Evolutionary conservation across 2,113 vertebrate genomes (phyloP), one percentile per base, ranked within the genome.

Genomic region (Ictidomys tridecemlineatus): DNA sequence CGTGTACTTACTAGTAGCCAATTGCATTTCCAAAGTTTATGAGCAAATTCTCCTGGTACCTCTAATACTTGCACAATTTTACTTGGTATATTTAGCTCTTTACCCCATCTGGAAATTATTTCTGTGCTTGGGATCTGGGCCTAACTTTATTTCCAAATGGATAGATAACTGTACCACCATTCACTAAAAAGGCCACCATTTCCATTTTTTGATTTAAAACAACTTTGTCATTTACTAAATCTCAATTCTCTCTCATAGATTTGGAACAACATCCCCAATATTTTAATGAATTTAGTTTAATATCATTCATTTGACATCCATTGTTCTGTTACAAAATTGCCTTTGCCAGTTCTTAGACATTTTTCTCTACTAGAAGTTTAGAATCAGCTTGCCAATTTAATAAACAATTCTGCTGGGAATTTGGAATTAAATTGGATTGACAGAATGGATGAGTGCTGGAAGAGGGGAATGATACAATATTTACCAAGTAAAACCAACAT

Each of bases 71-170:
- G 24, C 28, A 91, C n/a, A 94, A 37, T 85, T 89, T 93, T 65
- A 85, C 20, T 76, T 93, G 78, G 53, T 28, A 39, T 61, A 83
- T 51, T 89, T 74, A 91, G 42, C 28, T 96, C 72, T 95, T 94
- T 42, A 89, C 16, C 69, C 78, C 87, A 88, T 95, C 45, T 95
- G 63, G 67, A 95, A 96, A 95, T 82, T 83, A 91, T 91, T 91
- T 97, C 85, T 94, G 61, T 95, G 37, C 39, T 94, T 95, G 61
- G 51, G 56, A 74, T 63, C 92, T 88, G 26, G 20, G 34, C 63
- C 63, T 93, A 89, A 89, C 51, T 96, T 88, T 65, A 37, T n/a
- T 86, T 89, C 86, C 58, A 86, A 86, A 67, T 82, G 39, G 24
- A 94, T 0, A 90, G 34, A 94, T 92, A 93, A 86, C 11, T 77